A percentile compares a stretch with the other conserved stretches of the same genome.
Evolutionary conservation across 2,113 vertebrate genomes (phyloP).

Genomic region (Butorides virescens): DNA sequence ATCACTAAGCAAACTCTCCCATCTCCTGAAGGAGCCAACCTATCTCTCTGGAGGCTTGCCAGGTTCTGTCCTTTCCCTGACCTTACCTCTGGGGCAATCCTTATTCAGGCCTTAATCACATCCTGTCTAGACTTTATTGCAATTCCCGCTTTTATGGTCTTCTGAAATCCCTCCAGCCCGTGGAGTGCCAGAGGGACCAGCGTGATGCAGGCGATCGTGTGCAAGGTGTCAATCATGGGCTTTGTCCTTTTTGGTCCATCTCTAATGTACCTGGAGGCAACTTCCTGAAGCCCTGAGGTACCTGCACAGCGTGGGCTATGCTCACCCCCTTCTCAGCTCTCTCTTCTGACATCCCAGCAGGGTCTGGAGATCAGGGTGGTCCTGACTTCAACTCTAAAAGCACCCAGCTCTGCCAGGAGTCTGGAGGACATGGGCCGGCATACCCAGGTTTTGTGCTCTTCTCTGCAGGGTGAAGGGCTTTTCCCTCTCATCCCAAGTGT

Average conservation of each 20-base stretch:
- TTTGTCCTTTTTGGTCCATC: background rate
- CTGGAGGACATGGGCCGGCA: background rate
- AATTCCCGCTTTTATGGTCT: background rate
- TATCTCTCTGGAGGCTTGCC: constrained; percentile 53
- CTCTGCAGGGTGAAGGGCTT: background rate
- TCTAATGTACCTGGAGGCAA: background rate
- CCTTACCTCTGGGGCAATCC: constrained; percentile 68
- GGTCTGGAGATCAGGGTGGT: background rate
- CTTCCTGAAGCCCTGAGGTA: background rate
- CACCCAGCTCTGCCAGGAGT: background rate
- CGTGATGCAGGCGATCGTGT: background rate
- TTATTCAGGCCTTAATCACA: constrained; percentile 71
- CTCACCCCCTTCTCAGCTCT: background rate
- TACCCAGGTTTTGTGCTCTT: background rate
- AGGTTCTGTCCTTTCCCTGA: constrained; percentile 69
- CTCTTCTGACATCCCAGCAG: background rate
- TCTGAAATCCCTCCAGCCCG: background rate
- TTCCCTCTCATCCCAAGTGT: background rate
- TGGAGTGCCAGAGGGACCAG: background rate
- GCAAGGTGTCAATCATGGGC: background rate
- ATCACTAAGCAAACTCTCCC: background rate
- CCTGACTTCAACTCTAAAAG: background rate
- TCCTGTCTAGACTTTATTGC: constrained; percentile 79
- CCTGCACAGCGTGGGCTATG: rapidly evolving
- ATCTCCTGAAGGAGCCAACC: constrained; percentile 34